Base-by-base conservation (phyloP, 2,113 vertebrate species). In the Candoia aspera region DNA sequence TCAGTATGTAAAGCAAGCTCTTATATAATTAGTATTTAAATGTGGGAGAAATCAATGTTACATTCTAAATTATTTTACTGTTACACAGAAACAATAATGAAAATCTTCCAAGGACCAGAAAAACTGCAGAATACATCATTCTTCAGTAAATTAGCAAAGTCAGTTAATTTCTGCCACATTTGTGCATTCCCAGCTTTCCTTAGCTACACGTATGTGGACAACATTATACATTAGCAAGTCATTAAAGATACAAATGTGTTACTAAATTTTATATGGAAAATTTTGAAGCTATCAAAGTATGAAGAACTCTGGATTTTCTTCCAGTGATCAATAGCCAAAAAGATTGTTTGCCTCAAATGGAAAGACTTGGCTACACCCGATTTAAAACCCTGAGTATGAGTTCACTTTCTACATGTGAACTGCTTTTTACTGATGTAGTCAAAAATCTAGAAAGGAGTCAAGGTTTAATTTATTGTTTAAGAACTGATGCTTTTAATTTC, bases 31-130 rank as follows among this genome's bases (percentile, higher is more conserved):
- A 95, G 91, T 87, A 90, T 54, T 62, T 92, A 88, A 96, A 95
- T 90, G 93, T n/a, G 93, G 94, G 92, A 94, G 89, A 93, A 97
- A 97, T 96, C 10, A 95, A 95, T 92, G 94, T 94, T 94, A 91
- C 93, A 95, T 97, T 60, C 4, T 95, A 95, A 96, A 96, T 53
- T 73, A 88, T 86, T 91, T 84, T 58, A n/a, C 42, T 62, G 24
- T 11, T 62, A 62, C 10, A 29, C 23, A 62, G 24, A 62, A 29
- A 29, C 8, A 64, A 64, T 29, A 64, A 29, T 11, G 26, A 64
- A 64, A 73, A 33, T 53, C 60, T 93, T 90, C 12, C 92, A 92
- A 94, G 60, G 68, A 94, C 62, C 84, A 26, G 84, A 93, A 93
- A 95, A 92, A 29, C 84, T 54, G 86, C 11, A 0, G 19, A 85